phyloP scores from a whole-genome alignment of 2,113 vertebrate species.

The Entosphenus tridentatus region DNA sequence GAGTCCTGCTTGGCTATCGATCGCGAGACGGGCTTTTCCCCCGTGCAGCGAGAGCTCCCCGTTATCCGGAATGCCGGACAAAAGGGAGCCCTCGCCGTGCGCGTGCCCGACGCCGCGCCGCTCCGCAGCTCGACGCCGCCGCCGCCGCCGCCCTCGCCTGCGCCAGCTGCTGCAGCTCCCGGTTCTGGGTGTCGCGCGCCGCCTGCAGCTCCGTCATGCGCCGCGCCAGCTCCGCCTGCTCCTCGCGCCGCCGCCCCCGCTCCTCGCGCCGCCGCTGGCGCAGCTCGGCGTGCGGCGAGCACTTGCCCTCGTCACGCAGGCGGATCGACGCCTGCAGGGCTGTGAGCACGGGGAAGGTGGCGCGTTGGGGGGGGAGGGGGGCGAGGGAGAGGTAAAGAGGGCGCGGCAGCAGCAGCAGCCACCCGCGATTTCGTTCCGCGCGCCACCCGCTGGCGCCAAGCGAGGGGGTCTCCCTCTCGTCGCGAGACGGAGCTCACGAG shows the following conservation, averaged over 20 bases:
- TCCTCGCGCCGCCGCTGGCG: slow-evolving; percentile 59
- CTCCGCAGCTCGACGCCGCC: too few species aligned
- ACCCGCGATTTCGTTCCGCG: too few species aligned
- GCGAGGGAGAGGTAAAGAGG: neutral
- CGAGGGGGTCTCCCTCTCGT: too few species aligned
- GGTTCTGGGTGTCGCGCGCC: slow-evolving; percentile 59
- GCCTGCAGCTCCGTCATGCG: slow-evolving; percentile 59
- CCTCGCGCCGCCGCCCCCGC: slow-evolving; percentile 35
- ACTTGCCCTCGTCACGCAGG: slow-evolving; percentile 52
- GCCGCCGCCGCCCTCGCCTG: slow-evolving; percentile 16
- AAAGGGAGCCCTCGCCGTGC: too few species aligned
- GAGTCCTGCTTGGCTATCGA: too few species aligned
- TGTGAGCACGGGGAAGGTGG: slow-evolving; percentile 14
- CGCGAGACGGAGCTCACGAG: too few species aligned
- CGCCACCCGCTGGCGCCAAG: too few species aligned
- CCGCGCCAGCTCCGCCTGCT: slow-evolving; percentile 59
- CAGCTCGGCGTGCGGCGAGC: slow-evolving; percentile 66
- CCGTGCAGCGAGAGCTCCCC: too few species aligned
- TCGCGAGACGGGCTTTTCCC: too few species aligned
- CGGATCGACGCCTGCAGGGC: slow-evolving; percentile 71
- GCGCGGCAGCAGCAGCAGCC: too few species aligned
- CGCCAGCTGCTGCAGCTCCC: slow-evolving; percentile 62
- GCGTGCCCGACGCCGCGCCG: too few species aligned
- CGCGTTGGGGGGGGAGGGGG: neutral
- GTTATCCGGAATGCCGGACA: too few species aligned